Evolutionary conservation across 2,113 vertebrate genomes (phyloP), one percentile per base, ranked within the genome.

Genomic region (Lutjanus erythropterus): DNA sequence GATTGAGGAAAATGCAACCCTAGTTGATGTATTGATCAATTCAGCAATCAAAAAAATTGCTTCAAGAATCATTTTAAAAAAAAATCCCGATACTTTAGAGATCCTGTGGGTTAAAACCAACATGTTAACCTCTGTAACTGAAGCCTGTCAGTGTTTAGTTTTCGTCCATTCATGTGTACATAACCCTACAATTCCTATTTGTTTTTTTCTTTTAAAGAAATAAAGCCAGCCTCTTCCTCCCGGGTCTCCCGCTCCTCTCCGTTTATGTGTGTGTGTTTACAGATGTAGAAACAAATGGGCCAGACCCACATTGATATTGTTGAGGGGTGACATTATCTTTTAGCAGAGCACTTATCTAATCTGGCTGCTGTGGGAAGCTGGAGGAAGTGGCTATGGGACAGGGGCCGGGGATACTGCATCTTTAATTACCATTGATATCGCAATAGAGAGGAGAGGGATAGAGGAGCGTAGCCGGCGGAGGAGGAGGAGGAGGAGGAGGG

Each of bases 371-470:
- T 81, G 86, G 87, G 87, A 81, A 87, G 88, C 84, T 56, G 91
- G 75, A 91, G 91, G 93, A 94, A 90, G 94, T 84, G 87, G 83
- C 88, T 87, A 37, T 83, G 88, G 93, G 92, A 90, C 85, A 74
- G 66, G 64, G 82, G 80, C 71, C 66, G 69, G 71, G 90, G 91
- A 85, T 60, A 67, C 90, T 89, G 92, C 94, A 93, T 94, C 92
- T 94, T 95, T 95, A 95, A 95, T 95, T 94, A 94, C 94, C 93
- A 93, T 92, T 92, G 94, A 95, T 95, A 94, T 94, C 90, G 85
- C 90, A 88, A 87, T 64, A 77, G 92, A 93, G 90, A 87, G 73
- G 81, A 86, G 86, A 78, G 75, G 79, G 81, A 79, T 60, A 25
- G 78, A 33, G 81, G 85, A 86, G 88, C 44, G 42, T 70, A 77